phyloP scores from a whole-genome alignment of 1,140 invertebrate species.

The Fopius arisanus region DNA sequence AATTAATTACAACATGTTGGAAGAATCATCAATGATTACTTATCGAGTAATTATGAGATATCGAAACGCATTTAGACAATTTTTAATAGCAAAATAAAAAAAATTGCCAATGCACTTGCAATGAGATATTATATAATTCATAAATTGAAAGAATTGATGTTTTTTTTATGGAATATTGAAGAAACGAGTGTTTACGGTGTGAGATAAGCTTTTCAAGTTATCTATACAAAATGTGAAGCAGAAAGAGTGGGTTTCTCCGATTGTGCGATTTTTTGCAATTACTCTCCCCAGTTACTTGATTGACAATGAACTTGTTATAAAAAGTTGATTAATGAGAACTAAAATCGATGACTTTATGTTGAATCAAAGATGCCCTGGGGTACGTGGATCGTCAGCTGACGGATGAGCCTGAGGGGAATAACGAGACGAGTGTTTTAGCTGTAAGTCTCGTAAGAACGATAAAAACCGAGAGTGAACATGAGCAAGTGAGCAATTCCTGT shows the following conservation, averaged over 20 bases:
- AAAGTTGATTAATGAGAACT: not conserved
- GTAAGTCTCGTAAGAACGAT: constrained; percentile 11
- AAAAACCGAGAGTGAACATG: constrained; percentile 38
- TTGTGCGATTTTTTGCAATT: constrained; percentile 19
- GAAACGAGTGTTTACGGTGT: too few relatives aligned
- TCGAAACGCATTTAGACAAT: too few relatives aligned
- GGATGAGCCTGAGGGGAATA: not conserved
- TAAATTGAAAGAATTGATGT: too few relatives aligned
- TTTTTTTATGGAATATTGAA: too few relatives aligned
- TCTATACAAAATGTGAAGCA: constrained; percentile 17
- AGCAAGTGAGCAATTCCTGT: constrained; percentile 16
- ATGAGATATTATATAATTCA: too few relatives aligned
- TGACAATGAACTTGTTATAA: not conserved
- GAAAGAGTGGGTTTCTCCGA: constrained; percentile 48
- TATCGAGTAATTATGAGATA: too few relatives aligned
- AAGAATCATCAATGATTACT: too few relatives aligned
- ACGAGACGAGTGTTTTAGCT: constrained; percentile 1
- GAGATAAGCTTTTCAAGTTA: too few relatives aligned
- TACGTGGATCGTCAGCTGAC: constrained; percentile 1
- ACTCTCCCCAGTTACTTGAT: not conserved
- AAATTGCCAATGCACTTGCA: too few relatives aligned
- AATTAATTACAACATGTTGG: too few relatives aligned
- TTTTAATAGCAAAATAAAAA: too few relatives aligned
- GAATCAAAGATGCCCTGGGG: not conserved
- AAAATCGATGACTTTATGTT: not conserved